Evolutionary conservation across 2,888 invertebrate species (phyloP).

Genomic region (Hermodice carunculata): DNA sequence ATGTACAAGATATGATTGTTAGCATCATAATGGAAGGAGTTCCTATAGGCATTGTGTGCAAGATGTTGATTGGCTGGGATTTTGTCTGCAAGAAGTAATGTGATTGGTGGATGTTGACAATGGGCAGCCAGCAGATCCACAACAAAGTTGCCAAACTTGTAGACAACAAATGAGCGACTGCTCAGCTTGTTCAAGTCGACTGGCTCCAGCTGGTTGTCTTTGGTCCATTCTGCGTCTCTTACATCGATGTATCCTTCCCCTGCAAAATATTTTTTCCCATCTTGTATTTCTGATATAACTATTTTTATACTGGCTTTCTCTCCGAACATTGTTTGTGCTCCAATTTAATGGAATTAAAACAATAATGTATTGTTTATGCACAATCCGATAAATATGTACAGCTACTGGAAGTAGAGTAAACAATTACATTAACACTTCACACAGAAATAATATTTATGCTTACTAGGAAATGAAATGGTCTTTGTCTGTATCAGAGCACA

Average conservation of each 20-base stretch:
- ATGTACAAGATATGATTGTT: slow-evolving; percentile 64
- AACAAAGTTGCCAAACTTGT: slow-evolving; percentile 67
- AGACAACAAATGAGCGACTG: slow-evolving; percentile 62
- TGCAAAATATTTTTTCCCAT: no score
- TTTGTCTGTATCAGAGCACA: no score
- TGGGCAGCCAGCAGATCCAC: slow-evolving; percentile 57
- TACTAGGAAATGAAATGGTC: no score
- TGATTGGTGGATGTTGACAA: slow-evolving; percentile 61
- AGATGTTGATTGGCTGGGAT: slow-evolving; percentile 61
- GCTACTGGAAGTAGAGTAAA: no score
- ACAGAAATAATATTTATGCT: no score
- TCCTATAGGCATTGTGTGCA: slow-evolving; percentile 59
- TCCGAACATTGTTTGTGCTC: no score
- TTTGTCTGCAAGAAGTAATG: slow-evolving; percentile 63
- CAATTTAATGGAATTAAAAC: no score
- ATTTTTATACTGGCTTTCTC: no score
- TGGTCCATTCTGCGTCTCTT: slow-evolving; percentile 59
- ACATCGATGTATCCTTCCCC: slow-evolving; percentile 58
- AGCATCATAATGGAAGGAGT: slow-evolving; percentile 66
- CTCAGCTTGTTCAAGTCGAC: slow-evolving; percentile 63
- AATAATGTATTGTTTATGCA: no score
- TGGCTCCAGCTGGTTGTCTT: slow-evolving; percentile 58
- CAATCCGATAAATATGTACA: no score
- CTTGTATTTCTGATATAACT: no score
- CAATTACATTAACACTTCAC: no score